Percentiles rank a stretch among this genome's conserved stretches.
Conservation (phyloP, 1,140 invertebrate species). For the Coptotermes formosanus region DNA sequence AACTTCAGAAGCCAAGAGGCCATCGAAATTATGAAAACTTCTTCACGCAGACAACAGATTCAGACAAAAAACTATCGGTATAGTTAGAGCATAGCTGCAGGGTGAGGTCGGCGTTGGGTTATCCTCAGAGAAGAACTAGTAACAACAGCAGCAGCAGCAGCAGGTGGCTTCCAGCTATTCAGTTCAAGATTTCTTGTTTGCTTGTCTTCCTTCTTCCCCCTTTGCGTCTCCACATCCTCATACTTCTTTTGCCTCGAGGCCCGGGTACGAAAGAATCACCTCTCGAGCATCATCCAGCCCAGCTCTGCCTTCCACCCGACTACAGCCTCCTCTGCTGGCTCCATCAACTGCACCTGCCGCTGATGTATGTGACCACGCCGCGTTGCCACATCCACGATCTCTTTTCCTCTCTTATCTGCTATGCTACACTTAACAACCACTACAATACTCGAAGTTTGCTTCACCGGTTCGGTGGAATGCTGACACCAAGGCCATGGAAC, state of each 20-base stretch:
- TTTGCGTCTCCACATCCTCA: neutral
- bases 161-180: conserved; percentile 7
- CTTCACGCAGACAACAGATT: neutral
- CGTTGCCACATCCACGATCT: conserved; percentile 21
- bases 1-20: neutral
- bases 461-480: neutral
- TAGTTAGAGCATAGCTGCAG: neutral
- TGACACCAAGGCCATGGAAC: neutral
- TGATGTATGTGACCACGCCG: conserved; percentile 28
- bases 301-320: neutral
- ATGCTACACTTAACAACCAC: neutral
- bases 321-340: conserved; percentile 9
- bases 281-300: neutral
- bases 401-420: neutral
- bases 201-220: neutral
- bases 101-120: neutral
- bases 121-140: too few species aligned
- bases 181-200: neutral
- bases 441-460: neutral
- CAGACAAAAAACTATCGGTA: neutral
- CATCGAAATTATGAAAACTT: neutral
- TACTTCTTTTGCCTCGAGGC: neutral
- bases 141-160: neutral
- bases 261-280: neutral
- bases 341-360: conserved; percentile 26